A percentile compares a stretch with the other conserved stretches of the same genome.
These are phyloP conservation scores for Varanus komodoensis DNA, from an alignment of 2,113 vertebrate species.

Conservation along the genomic window DNA sequence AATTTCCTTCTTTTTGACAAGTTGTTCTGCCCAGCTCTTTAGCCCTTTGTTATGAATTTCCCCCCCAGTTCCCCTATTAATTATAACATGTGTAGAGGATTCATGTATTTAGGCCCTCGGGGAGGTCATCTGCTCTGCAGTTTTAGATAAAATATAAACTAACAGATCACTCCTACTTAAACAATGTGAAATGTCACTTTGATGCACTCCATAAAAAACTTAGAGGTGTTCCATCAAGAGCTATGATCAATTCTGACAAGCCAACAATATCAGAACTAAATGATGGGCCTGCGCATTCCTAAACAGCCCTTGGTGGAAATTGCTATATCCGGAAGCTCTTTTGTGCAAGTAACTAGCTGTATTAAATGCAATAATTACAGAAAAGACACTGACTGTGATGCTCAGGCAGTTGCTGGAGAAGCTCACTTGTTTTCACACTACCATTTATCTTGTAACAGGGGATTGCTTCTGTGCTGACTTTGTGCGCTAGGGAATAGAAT, in stretches of 20 bases:
- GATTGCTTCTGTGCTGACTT: constrained; percentile 35
- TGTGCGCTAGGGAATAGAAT: constrained; percentile 30
- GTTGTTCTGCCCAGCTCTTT: constrained; percentile 83
- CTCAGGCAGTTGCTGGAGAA: constrained; percentile 73
- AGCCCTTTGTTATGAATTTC: constrained; percentile 81
- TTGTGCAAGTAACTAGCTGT: constrained; percentile 82
- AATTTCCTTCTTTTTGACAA: constrained; percentile 90
- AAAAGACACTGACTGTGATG: constrained; percentile 75
- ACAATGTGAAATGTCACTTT: constrained; percentile 85
- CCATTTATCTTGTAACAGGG: constrained; percentile 60
- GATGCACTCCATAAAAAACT: constrained; percentile 79
- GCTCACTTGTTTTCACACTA: constrained; percentile 56
- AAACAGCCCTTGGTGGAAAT: constrained; percentile 82
- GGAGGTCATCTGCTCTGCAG: constrained; percentile 82
- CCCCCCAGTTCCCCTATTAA: constrained; percentile 81
- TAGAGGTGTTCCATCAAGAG: constrained; percentile 83
- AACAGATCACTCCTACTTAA: constrained; percentile 86
- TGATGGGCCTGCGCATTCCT: constrained; percentile 82
- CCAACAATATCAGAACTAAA: constrained; percentile 84
- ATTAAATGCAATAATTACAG: constrained; percentile 84
- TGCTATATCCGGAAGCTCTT: constrained; percentile 80
- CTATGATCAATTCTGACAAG: constrained; percentile 87
- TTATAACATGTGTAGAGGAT: constrained; percentile 83
- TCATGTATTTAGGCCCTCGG: constrained; percentile 83
- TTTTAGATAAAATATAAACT: constrained; percentile 88